Evolutionary conservation across 2,888 invertebrate species (phyloP).

Genomic region (Sthenelais limicola): DNA sequence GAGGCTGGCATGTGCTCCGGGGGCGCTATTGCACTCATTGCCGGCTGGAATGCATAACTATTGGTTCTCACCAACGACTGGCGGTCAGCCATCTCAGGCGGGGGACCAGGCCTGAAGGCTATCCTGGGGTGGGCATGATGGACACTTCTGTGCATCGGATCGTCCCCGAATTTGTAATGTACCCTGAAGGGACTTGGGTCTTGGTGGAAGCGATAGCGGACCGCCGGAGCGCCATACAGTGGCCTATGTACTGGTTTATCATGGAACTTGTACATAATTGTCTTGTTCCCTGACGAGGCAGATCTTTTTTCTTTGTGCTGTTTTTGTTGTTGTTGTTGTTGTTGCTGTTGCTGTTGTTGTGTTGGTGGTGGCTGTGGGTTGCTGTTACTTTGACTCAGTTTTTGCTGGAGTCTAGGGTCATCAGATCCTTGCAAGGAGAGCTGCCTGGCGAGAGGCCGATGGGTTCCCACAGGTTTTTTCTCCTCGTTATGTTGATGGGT

Average conservation of each 20-base stretch:
- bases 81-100: too few species aligned
- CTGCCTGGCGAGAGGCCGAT: conserved; percentile 85
- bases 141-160: too few species aligned
- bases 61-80: too few species aligned
- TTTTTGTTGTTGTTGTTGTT: conserved; percentile 1
- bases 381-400: neutral
- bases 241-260: too few species aligned
- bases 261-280: too few species aligned
- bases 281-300: conserved; percentile 2
- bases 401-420: conserved; percentile 79
- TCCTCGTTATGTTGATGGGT: conserved; percentile 1
- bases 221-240: too few species aligned
- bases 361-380: conserved; percentile 20
- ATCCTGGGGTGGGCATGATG: too few species aligned
- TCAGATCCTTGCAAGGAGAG: conserved; percentile 86
- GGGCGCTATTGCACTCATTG: conserved; percentile 11
- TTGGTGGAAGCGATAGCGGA: too few species aligned
- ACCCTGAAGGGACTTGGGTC: too few species aligned
- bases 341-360: neutral
- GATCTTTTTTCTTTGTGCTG: neutral
- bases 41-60: too few species aligned
- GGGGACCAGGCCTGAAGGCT: too few species aligned
- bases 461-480: conserved; percentile 63
- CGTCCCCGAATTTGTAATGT: too few species aligned
- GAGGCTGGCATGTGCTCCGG: conserved; percentile 51